phyloP scores from a whole-genome alignment of 1,140 invertebrate genomes.

The Holotrichia oblita region DNA sequence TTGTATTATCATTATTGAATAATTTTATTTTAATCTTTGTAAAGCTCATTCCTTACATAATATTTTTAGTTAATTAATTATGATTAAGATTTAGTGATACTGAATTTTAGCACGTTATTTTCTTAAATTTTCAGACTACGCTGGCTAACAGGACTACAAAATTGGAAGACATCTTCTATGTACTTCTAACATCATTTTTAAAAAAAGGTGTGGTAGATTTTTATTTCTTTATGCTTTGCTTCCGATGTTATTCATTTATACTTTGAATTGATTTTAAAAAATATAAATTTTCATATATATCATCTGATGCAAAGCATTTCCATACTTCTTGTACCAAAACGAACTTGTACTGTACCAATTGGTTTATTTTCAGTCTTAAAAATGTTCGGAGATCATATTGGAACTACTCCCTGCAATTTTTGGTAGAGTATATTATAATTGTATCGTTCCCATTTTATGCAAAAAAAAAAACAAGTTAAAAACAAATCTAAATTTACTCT shows the following conservation, averaged over 20 bases:
- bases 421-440: constrained; percentile 46
- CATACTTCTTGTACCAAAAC: constrained; percentile 36
- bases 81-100: constrained; percentile 1
- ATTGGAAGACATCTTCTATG: constrained; percentile 30
- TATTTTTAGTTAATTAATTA: constrained; percentile 20
- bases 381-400: constrained; percentile 36
- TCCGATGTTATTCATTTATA: constrained; percentile 28
- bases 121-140: constrained; percentile 41
- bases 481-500: neutral
- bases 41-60: constrained; percentile 46
- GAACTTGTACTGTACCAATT: constrained; percentile 43
- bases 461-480: neutral
- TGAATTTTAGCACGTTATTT: constrained; percentile 33
- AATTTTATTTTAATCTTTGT: constrained; percentile 30
- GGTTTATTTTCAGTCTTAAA: constrained; percentile 47
- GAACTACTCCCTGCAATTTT: constrained; percentile 38
- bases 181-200: constrained; percentile 19
- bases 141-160: neutral
- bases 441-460: constrained; percentile 46
- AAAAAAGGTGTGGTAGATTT: constrained; percentile 44
- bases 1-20: constrained; percentile 21
- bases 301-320: constrained; percentile 15
- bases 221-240: constrained; percentile 36
- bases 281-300: neutral
- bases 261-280: neutral